Base-by-base conservation (phyloP, 2,888 invertebrate genomes). In the Drosophila paranaensis region DNA sequence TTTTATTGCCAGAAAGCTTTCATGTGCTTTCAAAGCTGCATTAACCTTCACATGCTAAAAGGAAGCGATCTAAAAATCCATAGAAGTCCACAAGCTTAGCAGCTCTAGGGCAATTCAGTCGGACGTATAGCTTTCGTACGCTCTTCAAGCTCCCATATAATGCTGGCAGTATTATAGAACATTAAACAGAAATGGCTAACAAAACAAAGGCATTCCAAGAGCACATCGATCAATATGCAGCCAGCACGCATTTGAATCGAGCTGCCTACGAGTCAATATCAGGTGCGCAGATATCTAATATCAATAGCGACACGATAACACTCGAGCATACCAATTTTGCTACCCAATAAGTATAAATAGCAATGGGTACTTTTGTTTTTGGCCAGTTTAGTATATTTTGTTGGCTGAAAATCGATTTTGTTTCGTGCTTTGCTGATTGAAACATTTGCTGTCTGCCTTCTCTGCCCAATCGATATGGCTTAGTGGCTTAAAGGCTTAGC, bases 301-400 rank as follows among this genome's bases (percentile, higher is more conserved):
- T 55, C 35, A 46, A 48, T 39, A 45, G 55, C 56, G 51, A 33
- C 40, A 35, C 57, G 74, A 62, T 77, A 77, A 57, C 70, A 74
- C 30, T 63, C 48, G 35, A 51, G 71, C 60, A 75, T 71, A 63
- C 73, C 79, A 60, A 54, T 39, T 53, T 25, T n/a, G 55, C 57
- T 37, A 54, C 51, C 30, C 60, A 74, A 79, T 74, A 46, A 40
- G 33, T 79, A 77, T 66, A 79, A 69, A 76, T 77, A 73, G 57
- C 46, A 40, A n/a, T 35, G 48, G 35, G 58, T 51, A 45, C 48
- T 42, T 27, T 53, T 42, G 14, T 45, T 46, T 46, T 27, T n/a
- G 1, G n/a, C 9, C n/a, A 46, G 27, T 16, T 43, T 20, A 25
- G 61, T 46, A 33, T n/a, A 30, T 30, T 39, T 39, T 2, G 9